Base-by-base conservation (phyloP, 2,888 invertebrate species). In the Lasioglossum pauxillum region DNA sequence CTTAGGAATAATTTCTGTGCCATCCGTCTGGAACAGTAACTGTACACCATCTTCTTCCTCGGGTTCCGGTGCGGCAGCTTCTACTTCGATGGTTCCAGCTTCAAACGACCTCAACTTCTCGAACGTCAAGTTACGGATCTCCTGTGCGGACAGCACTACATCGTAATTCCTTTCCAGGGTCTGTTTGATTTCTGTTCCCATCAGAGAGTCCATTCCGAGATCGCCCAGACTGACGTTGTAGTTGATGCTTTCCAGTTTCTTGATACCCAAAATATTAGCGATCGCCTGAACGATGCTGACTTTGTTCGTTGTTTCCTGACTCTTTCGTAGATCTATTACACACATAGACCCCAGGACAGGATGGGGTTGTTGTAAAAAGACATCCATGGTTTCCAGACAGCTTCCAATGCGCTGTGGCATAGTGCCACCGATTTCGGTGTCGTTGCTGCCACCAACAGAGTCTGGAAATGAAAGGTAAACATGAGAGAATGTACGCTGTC, bases 161-260 rank as follows among this genome's bases (percentile, higher is more conserved):
- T 99, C 99, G 95, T 98, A 99, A 93, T 98, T 98, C 82, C 99
- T 96, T 95, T 99, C 99, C 79, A 99, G 96, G 0, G 98, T 98
- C 95, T 99, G 99, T 95, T 99, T 99, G 94, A 99, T 99, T 96
- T 99, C 99, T 2, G 99, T 99, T 73, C 99, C 99, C 99, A 99
- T 99, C 90, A 99, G 96, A 2, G 99, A 99, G 95, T 99, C 99
- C 97, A 99, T 98, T 86, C 99, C 99, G 67, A 99, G 96, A 95
- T 99, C 99, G 46, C 98, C 98, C 74, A 99, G 96, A 69, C 97
- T 98, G 7, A 98, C 97, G 46, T 96, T 96, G 69, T 97, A 96
- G 86, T 98, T 97, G 49, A 99, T 96, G 86, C 97, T 97, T 90
- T 97, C 97, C 0, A 97, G 96, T 93, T 99, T 99, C 95, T 99